Evolutionary conservation across 2,888 invertebrate genomes (phyloP), one percentile per base, ranked within the genome.

Genomic region (Orthosia incerta): DNA sequence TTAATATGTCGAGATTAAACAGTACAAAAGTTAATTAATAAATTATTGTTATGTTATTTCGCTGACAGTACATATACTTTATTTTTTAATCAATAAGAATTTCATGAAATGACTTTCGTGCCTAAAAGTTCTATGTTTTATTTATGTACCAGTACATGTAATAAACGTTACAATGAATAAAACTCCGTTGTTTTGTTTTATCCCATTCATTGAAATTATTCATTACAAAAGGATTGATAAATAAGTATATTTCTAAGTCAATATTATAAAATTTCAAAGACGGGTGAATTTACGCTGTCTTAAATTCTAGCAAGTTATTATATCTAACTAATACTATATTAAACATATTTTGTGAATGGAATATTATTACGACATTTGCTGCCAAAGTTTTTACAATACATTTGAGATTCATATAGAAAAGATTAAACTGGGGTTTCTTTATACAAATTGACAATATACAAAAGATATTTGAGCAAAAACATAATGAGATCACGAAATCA

Each of bases 181-280:
- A 89, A 89, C 84, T 80, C 86, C 63, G 64, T 88, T 84, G 85
- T 89, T 86, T 89, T 89, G 86, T 90, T 93, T 93, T 94, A 92
- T 93, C 90, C 94, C 94, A 94, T 94, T 95, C 93, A 94, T 94
- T 93, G 94, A 94, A 95, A 94, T 94, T 89, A 95, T 93, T 94
- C 91, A 94, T 93, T 94, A 93, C 93, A 93, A 94, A 94, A 94
- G 92, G 92, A 91, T 91, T 95, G 95, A 96, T 96, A 96, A 96
- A 96, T 96, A 96, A 96, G 95, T 96, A 96, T 96, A 96, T 95
- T 94, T 95, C 96, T 96, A 96, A 93, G 93, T 96, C 95, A 94
- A 94, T 96, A 94, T 95, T 96, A 96, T 96, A 96, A 96, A 96
- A 96, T 92, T 95, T 96, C 92, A 95, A 95, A 96, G 95, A 96